These are phyloP conservation scores for Atopsyche davidsoni DNA, from an alignment of 1,140 invertebrate species.

Conservation along the genomic window DNA sequence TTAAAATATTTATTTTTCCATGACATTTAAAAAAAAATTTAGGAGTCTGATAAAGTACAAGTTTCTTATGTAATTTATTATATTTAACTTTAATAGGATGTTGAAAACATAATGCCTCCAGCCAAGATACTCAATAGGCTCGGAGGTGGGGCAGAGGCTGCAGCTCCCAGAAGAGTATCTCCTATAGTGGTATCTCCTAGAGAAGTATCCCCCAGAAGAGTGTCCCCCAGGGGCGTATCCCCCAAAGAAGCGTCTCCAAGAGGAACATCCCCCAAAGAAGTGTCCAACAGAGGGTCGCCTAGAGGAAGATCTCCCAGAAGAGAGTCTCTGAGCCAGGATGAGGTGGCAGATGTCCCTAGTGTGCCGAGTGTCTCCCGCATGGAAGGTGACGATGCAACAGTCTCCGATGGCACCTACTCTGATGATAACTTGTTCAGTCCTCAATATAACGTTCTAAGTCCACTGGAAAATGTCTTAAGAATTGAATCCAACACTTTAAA, in stretches of 20 bases:
- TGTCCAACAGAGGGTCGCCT: background rate
- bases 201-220: no score
- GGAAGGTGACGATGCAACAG: slow-evolving; percentile 13
- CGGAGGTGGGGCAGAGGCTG: background rate
- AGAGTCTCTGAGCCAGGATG: slow-evolving; percentile 8
- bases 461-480: slow-evolving; percentile 16
- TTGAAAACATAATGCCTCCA: slow-evolving; percentile 24
- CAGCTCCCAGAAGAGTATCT: no score
- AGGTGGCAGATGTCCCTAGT: slow-evolving; percentile 10
- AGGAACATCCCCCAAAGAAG: no score
- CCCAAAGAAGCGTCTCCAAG: no score
- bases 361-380: slow-evolving; percentile 1
- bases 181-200: no score
- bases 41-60: no score
- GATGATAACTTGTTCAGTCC: slow-evolving; percentile 22
- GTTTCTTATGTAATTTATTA: background rate
- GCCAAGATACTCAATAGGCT: slow-evolving; percentile 19
- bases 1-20: no score
- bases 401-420: slow-evolving; percentile 8
- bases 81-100: slow-evolving; percentile 20
- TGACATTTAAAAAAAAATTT: no score
- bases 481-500: slow-evolving; percentile 5
- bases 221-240: no score
- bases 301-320: background rate
- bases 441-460: slow-evolving; percentile 17